Conservation (phyloP, 2,888 invertebrate genomes). For the Barypeithes pellucidus region DNA sequence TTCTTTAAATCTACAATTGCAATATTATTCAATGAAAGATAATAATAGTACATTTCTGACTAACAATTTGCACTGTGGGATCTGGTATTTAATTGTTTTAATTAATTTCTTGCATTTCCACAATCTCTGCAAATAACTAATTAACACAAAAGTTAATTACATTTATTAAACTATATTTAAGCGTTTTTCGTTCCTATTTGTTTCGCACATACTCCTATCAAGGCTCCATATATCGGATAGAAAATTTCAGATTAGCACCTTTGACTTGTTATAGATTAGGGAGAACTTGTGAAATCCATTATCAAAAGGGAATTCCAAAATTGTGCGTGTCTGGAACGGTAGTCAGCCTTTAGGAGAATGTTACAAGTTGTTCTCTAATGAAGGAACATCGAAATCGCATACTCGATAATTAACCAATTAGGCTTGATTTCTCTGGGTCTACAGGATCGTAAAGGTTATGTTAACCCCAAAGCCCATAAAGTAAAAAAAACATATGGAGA, state of each 20-base stretch:
- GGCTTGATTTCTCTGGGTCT: not conserved
- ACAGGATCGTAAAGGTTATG: not conserved
- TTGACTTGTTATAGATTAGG: not conserved
- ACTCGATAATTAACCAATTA: conserved; percentile 20
- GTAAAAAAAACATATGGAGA: too few relatives aligned
- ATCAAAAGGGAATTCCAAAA: conserved; percentile 2
- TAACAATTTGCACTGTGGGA: not conserved
- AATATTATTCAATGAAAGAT: not conserved
- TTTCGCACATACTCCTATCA: not conserved
- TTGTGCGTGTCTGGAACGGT: conserved; percentile 17
- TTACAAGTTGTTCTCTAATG: conserved; percentile 23
- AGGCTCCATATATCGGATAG: not conserved
- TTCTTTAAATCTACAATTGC: not conserved
- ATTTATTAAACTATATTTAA: not conserved
- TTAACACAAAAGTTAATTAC: not conserved
- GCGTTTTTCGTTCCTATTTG: not conserved
- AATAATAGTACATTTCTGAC: conserved; percentile 2
- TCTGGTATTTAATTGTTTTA: not conserved
- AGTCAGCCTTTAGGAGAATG: not conserved
- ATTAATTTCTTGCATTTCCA: not conserved
- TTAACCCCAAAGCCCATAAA: not conserved
- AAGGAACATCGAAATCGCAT: conserved; percentile 32
- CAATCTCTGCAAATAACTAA: not conserved
- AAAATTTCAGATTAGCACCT: not conserved
- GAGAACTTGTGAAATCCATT: not conserved